phyloP scores from a whole-genome alignment of 1,140 invertebrate species.

The Diorhabda sublineata region DNA sequence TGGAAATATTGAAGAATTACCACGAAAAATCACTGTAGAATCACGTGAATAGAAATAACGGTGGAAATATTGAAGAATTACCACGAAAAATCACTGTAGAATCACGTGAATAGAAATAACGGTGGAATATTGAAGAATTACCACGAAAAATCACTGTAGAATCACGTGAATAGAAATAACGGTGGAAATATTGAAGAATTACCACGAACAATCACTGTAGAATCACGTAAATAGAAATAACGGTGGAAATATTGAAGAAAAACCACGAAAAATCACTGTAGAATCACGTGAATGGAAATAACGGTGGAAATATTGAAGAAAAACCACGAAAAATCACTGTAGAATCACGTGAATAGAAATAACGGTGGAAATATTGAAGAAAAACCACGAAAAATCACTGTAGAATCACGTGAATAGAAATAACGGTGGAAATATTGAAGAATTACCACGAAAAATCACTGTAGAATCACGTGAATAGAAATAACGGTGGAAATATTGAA shows the following conservation, averaged over 20 bases:
- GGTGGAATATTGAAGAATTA: neutral
- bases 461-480: too few species aligned
- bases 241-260: neutral
- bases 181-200: too few species aligned
- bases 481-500: neutral
- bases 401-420: neutral
- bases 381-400: neutral
- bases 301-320: too few species aligned
- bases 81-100: neutral
- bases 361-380: neutral
- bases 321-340: neutral
- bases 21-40: neutral
- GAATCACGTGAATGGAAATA: too few species aligned
- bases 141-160: neutral
- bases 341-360: too few species aligned
- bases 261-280: neutral
- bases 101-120: too few species aligned
- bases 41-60: neutral
- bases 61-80: too few species aligned
- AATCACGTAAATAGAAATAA: too few species aligned
- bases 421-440: too few species aligned
- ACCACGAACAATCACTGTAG: neutral
- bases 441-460: neutral
- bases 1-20: neutral
- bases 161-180: neutral